Base-by-base conservation (phyloP, 2,113 vertebrate species). In the Indicator indicator region DNA sequence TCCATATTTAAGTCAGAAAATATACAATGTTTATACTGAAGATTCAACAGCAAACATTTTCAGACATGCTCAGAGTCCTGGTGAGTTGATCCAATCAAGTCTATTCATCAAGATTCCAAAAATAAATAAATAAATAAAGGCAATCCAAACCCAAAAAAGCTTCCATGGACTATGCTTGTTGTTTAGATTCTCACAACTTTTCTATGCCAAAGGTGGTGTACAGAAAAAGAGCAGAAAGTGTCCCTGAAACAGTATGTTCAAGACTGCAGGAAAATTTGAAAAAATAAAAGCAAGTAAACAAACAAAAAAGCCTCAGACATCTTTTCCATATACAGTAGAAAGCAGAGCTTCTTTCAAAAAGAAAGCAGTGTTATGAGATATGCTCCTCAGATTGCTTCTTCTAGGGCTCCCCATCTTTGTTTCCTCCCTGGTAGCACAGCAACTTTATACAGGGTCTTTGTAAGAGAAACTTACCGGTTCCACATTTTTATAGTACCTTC, bases 341-440 rank as follows among this genome's bases (percentile, higher is more conserved):
- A 67, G 30, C 3, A 55, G 26, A 72, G 13, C 15, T 65, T 65
- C 55, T 67, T 74, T 80, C 8, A 68, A 83, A 64, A 87, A 36
- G 24, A 38, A 92, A 38, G 33, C 14, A n/a, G 8, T 28, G 13
- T 24, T n/a, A 73, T 11, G 50, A 73, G 28, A 80, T 0, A 2
- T 28, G 33, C 17, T 71, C 6, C 24, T 92, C 64, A 52, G 32
- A 59, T 4, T 80, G 11, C 33, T 56, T 83, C 52, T 70, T 62
- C 69, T 11, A 59, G 11, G 20, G 24, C 7, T 46, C 8, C 12
- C 11, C 3, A 20, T 8, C 2, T 16, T 12, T 44, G 38, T 13
- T 2, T 11, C 5, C 4, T 10, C 33, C 46, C 7, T 38, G 27
- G 33, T 1, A 33, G 21, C 19, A 65, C 1, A 38, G n/a, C 11